These are phyloP conservation scores for Tetranychus cinnabarinus DNA, from an alignment of 1,140 invertebrate species.

Conservation along the genomic window DNA sequence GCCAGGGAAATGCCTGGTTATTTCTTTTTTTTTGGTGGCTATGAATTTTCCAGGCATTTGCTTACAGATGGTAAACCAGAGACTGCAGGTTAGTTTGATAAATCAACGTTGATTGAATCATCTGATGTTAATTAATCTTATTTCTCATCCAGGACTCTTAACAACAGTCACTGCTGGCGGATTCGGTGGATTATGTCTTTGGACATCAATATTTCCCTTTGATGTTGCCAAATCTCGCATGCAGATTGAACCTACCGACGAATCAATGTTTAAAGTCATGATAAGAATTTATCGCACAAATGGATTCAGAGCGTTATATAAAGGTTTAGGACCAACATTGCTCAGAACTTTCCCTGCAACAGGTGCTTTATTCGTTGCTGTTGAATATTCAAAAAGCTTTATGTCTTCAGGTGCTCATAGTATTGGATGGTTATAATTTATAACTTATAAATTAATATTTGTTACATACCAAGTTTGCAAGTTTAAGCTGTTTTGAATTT, in stretches of 20 bases:
- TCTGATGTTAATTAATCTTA: background rate
- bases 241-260: constrained; percentile 39
- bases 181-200: constrained; percentile 52
- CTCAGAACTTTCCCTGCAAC: constrained; percentile 71
- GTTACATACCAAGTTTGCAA: too few species aligned
- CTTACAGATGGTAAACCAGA: constrained; percentile 24
- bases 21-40: constrained; percentile 60
- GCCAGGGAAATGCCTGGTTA: constrained; percentile 62
- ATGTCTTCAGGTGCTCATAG: background rate
- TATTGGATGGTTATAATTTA: too few species aligned
- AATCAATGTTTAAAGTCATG: constrained; percentile 35
- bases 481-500: too few species aligned
- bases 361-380: constrained; percentile 62
- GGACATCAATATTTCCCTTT: constrained; percentile 59
- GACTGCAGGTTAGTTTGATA: background rate
- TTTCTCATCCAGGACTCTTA: constrained; percentile 4
- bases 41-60: constrained; percentile 26
- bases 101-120: background rate
- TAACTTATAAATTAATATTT: too few species aligned
- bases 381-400: constrained; percentile 34
- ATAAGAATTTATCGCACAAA: constrained; percentile 48
- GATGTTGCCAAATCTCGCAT: constrained; percentile 71
- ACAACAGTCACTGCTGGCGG: constrained; percentile 51
- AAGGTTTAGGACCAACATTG: constrained; percentile 47
- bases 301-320: constrained; percentile 37